Evolutionary conservation across 2,797 vertebrate genomes (phyloP), one percentile per base, ranked within the genome.

Genomic region (Lutjanus argentimaculatus): DNA sequence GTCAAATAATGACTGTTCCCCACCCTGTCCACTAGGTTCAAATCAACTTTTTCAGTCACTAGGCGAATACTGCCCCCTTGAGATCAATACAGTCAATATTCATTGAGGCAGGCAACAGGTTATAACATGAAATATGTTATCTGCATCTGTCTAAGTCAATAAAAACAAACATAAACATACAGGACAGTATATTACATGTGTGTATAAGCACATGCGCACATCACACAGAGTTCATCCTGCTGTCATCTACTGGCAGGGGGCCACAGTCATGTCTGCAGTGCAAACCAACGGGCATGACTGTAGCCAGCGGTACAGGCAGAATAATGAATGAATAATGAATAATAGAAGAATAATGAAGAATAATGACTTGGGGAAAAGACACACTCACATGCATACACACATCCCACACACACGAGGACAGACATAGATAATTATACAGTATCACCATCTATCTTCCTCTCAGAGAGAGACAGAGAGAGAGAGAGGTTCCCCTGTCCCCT

Each of bases 261-360:
- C 43, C 17, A 73, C 52, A 78, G 22, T 17, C 53, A 65, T 53
- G 75, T 78, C 66, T 83, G 72, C 51, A 30, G 62, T 64, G 81
- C 71, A 56, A 90, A 84, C 69, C 79, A 81, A 64, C 85, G 82
- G 76, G 79, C 77, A 64, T 72, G 52, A 85, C 77, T 82, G 72
- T 68, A 89, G 73, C 72, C 78, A 73, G 72, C 11, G 43, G 79
- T 71, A 63, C 53, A 75, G 67, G 36, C 64, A 88, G 80, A 86
- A 83, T 87, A 86, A 92, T 81, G 80, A 88, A 88, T 70, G 74
- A 72, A 43, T 79, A 74, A 90, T 91, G 83, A 92, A 90, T 90
- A 86, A 91, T 84, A 79, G 63, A 91, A 77, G 80, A 87, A 90
- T 92, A 87, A 90, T 85, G 85, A 91, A 84, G 83, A 90, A 57